These are phyloP conservation scores for Stenopsyche tienmushanensis DNA, from an alignment of 1,140 invertebrate genomes.

Conservation along the genomic window DNA sequence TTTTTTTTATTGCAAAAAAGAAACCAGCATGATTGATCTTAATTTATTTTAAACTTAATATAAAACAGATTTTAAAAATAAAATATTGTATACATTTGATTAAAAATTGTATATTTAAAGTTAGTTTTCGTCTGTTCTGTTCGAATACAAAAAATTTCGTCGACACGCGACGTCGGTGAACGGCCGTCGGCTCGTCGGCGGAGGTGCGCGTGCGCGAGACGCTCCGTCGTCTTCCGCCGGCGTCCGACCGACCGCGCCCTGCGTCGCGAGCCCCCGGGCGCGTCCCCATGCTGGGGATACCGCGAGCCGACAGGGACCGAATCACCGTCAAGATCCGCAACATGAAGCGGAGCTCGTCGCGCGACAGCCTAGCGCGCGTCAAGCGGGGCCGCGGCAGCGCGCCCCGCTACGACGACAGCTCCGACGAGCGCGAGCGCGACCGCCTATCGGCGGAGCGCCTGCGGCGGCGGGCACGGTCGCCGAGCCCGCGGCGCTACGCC, in stretches of 20 bases:
- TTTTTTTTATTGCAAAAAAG: too few species aligned
- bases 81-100: too few species aligned
- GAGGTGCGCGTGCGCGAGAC: neutral
- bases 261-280: constrained; percentile 46
- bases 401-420: constrained; percentile 83
- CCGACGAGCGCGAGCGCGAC: constrained; percentile 59
- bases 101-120: too few species aligned
- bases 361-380: constrained; percentile 76
- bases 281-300: constrained; percentile 62
- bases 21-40: too few species aligned
- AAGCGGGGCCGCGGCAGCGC: constrained; percentile 77
- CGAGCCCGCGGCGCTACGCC: constrained; percentile 67
- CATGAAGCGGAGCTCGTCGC: constrained; percentile 84
- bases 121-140: too few species aligned
- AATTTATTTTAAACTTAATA: too few species aligned
- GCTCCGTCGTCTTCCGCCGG: neutral
- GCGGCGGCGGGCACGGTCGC: constrained; percentile 67
- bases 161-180: too few species aligned
- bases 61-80: too few species aligned
- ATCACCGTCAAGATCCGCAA: constrained; percentile 83
- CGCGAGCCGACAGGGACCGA: constrained; percentile 72
- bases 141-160: too few species aligned
- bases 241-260: neutral
- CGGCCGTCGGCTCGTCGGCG: neutral
- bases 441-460: constrained; percentile 73